Evolutionary conservation across 1,140 invertebrate species (phyloP), one percentile per base, ranked within the genome.

Genomic region (Rhopalosiphum maidis): DNA sequence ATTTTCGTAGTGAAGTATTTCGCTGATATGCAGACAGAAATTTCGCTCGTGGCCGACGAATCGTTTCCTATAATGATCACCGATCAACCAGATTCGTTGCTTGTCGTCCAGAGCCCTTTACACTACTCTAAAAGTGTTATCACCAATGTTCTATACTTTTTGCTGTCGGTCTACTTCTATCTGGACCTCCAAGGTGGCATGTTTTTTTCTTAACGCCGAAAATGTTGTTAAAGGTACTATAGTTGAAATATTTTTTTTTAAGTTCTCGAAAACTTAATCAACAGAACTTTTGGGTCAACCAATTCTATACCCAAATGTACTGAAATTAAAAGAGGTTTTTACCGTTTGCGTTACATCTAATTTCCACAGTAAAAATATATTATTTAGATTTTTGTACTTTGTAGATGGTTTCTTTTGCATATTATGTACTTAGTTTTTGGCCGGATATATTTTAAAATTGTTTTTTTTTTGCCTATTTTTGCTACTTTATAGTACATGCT

Each of bases 81-180:
- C 48, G 82, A 83, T 8, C n/a, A 90, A 43, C 55, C 46, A 35
- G 41, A 93, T 30, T 23, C 30, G 4, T 1, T 51, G 25, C 55
- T 60, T 30, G 60, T 60, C 30, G 86, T 90, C 25, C 86, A 55
- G 6, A 83, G 87, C 37, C 35, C 86, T 21, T 82, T 90, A 7
- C 86, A 82, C 30, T 90, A 93, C 41, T 90, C 68, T n/a, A 93
- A 90, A 46, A 89, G 41, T 35, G 21, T 93, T 30, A 35, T 90
- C 43, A 83, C 60, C 21, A 93, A 93, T 15, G 77, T 93, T 8
- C 25, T 90, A 41, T 88, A 90, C 23, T 93, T 93, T 68, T n/a
- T 89, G 22, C 43, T 93, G 21, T 89, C 86, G 2, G 60, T 93
- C 22, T 89, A 82, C 30, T 93, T 93, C 37, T 93, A 90, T 83